A percentile compares a stretch with the other conserved stretches of the same genome.
phyloP scores from a whole-genome alignment of 2,113 vertebrate genomes.

The Engraulis encrasicolus region DNA sequence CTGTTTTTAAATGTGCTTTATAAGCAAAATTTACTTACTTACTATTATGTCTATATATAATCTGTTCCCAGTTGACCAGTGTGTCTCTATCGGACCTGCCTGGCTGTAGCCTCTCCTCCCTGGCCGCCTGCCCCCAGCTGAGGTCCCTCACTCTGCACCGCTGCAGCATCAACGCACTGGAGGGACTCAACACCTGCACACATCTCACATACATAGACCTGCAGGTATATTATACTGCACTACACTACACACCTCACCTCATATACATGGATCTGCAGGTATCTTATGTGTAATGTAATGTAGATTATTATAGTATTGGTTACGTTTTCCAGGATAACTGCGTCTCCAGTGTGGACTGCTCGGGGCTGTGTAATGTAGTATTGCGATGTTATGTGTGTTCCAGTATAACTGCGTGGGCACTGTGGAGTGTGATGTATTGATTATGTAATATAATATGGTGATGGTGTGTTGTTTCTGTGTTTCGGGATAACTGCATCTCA shows the following conservation, averaged over 20 bases:
- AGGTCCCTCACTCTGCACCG: conserved; percentile 79
- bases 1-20: not conserved
- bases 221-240: conserved; percentile 81
- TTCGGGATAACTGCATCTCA: no score
- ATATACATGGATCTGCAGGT: not conserved
- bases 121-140: conserved; percentile 81
- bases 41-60: not conserved
- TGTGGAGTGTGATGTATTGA: no score
- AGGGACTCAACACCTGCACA: conserved; percentile 77
- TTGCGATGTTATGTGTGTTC: no score
- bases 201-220: conserved; percentile 81
- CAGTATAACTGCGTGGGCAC: no score
- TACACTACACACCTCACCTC: not conserved
- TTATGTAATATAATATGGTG: no score
- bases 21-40: no score
- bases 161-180: conserved; percentile 83
- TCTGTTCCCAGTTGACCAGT: conserved; percentile 78
- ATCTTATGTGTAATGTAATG: no score
- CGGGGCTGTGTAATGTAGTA: conserved; percentile 80
- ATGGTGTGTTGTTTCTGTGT: no score
- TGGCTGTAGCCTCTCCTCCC: conserved; percentile 79
- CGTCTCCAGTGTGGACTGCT: conserved; percentile 84
- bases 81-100: conserved; percentile 84
- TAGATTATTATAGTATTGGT: no score
- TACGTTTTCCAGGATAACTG: conserved; percentile 83